Evolutionary conservation across 2,888 invertebrate genomes (phyloP), one percentile per base, ranked within the genome.

Genomic region (Hylaea fasciaria): DNA sequence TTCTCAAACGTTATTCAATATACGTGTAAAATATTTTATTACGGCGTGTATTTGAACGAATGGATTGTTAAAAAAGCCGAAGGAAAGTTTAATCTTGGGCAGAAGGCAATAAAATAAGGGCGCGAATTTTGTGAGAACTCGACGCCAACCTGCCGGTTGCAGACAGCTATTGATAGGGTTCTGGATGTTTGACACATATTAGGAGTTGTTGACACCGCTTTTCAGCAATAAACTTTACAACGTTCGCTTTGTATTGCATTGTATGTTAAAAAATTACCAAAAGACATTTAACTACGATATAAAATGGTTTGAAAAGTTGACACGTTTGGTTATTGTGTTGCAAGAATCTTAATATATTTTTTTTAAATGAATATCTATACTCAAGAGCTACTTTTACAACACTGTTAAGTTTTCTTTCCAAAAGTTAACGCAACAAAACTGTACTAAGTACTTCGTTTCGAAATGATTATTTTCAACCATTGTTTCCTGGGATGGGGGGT

Each of bases 121-220:
- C 78, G 86, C 78, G 81, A 87, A 89, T 88, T 88, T 86, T 82
- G 82, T 81, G 86, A 87, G 86, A 85, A 88, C 86, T 86, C 81
- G 85, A 84, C 85, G 83, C 83, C 86, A 79, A 83, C 83, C 89
- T 91, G 91, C 89, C 91, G 89, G 82, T 82, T 79, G 84, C 91
- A 91, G 90, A 89, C 90, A 84, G 88, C 86, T 82, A 90, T 91
- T 88, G 91, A 91, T 91, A 91, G 89, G 89, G 87, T 86, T 84
- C 78, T 70, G 68, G 78, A 75, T 78, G 76, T 74, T 67, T 59
- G 57, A 62, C 60, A 81, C 66, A 37, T 71, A 10, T 71, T 72
- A 61, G 71, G 87, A 88, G 89, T 59, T 78, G 85, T 37, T 72
- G 65, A 70, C 57, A 75, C 73, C 71, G 11, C 41, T 37, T n/a